Evolutionary conservation across 2,797 vertebrate genomes (phyloP), one percentile per base, ranked within the genome.

Genomic region (Anguilla megastoma): DNA sequence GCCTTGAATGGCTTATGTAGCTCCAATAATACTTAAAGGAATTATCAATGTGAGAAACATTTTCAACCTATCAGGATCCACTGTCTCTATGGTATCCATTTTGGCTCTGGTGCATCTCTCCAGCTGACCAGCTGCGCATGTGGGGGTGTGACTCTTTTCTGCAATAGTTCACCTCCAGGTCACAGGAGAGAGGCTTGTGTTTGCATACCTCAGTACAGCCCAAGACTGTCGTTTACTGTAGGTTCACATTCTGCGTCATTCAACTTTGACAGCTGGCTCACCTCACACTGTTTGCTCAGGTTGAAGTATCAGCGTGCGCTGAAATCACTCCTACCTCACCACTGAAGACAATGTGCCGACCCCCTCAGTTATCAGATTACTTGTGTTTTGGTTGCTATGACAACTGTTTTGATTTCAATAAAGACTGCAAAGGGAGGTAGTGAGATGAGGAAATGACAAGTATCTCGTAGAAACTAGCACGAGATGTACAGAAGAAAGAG

Each of bases 361-460:
- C 56, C 27, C 36, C 91, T 79, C 90, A 69, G 76, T 79, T 9
- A 6, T 24, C 21, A 14, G 16, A 63, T 86, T 89, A 83, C 85
- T 71, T n/a, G 33, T 93, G 88, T 92, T 45, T 93, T 93, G 92
- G 93, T 91, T 91, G 90, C 14, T 84, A 86, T 92, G 91, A 87
- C 90, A 87, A 92, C 90, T 24, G 1, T 66, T 30, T 52, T 69
- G 56, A 36, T 60, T 69, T 36, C 27, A 76, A 33, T 36, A 74
- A 74, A 16, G 16, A 18, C 6, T 48, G 4, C 21, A 88, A 74
- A 74, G 30, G 33, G 33, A 16, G 3, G 30, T 69, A 36, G 41
- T 10, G 27, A 69, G 33, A 18, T 50, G 36, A 54, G 27, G 21
- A 45, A n/a, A 52, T 7, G 45, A 36, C 54, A 58, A 33, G 83